phyloP scores from a whole-genome alignment of 35 echinoderm and acorn worm species.

The Diadema setosum region DNA sequence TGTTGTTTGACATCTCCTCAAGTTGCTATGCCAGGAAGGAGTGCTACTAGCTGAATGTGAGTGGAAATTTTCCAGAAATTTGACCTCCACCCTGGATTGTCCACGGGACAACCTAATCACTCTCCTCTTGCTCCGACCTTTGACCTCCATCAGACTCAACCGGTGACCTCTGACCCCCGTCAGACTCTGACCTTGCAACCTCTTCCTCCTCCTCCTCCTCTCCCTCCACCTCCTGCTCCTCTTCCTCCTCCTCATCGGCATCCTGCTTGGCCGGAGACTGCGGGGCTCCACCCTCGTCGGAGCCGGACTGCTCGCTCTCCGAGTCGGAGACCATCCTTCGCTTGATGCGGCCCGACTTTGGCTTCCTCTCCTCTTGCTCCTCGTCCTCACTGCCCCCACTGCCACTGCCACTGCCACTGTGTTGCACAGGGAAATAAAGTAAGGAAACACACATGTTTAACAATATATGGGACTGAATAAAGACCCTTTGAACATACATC shows the following conservation, averaged over 20 bases:
- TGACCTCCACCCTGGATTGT: neutral
- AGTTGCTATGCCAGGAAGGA: neutral
- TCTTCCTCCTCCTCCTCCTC: conserved; percentile 12
- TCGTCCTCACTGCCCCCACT: conserved; percentile 9
- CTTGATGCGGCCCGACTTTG: conserved; percentile 10
- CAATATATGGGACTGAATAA: neutral
- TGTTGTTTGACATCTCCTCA: neutral
- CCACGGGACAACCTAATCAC: conserved; percentile 11
- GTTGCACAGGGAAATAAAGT: neutral
- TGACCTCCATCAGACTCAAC: conserved; percentile 12
- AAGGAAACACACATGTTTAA: neutral
- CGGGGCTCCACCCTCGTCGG: neutral
- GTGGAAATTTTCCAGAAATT: neutral
- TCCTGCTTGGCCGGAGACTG: neutral
- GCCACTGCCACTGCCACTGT: conserved; percentile 33
- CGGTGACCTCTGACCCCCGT: conserved; percentile 31
- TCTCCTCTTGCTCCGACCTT: conserved; percentile 26
- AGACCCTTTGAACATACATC: neutral
- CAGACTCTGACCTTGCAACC: conserved; percentile 35
- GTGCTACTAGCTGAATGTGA: neutral
- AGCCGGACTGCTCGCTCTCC: neutral
- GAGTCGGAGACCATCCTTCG: conserved; percentile 42
- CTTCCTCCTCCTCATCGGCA: neutral
- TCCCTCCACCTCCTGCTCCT: conserved; percentile 3
- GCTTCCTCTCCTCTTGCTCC: neutral